These are phyloP conservation scores for Adineta ricciae DNA, from an alignment of 2,888 invertebrate species.

Conservation along the genomic window DNA sequence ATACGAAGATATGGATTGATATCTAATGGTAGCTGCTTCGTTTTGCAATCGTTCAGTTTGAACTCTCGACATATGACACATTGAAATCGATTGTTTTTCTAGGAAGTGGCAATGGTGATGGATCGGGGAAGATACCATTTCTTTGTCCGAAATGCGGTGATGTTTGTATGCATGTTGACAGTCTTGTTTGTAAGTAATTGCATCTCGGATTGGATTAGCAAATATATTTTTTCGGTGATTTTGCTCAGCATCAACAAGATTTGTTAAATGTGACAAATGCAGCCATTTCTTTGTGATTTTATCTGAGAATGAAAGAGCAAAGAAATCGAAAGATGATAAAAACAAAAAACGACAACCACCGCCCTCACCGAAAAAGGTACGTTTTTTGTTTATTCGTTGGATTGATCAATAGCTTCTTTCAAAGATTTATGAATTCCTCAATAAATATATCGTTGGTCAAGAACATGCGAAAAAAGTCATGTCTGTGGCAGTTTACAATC, in stretches of 20 bases:
- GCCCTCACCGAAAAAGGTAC: constrained; percentile 27
- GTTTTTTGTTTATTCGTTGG: not conserved
- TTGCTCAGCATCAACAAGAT: constrained; percentile 69
- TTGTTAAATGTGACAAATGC: constrained; percentile 94
- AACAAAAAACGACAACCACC: not conserved
- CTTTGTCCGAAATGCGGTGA: constrained; percentile 86
- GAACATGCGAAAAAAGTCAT: constrained; percentile 92
- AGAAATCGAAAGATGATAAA: not conserved
- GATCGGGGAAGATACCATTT: constrained; percentile 36
- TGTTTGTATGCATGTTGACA: constrained; percentile 91
- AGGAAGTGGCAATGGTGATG: not conserved
- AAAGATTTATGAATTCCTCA: constrained; percentile 80
- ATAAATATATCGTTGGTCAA: constrained; percentile 92
- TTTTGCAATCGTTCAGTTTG: not conserved
- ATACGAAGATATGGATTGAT: not conserved
- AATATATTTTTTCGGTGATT: not conserved
- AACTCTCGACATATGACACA: not conserved
- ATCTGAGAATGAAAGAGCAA: constrained; percentile 57
- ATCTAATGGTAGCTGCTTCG: not conserved
- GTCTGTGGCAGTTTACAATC: constrained; percentile 94
- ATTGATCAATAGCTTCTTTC: not conserved
- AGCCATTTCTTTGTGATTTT: constrained; percentile 93
- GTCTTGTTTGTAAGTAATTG: constrained; percentile 64
- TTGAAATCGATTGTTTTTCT: not conserved
- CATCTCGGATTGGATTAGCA: not conserved